Percentiles rank a stretch among this genome's conserved stretches.
Evolutionary conservation across 2,888 invertebrate genomes (phyloP).

Genomic region (Alcis repandata): DNA sequence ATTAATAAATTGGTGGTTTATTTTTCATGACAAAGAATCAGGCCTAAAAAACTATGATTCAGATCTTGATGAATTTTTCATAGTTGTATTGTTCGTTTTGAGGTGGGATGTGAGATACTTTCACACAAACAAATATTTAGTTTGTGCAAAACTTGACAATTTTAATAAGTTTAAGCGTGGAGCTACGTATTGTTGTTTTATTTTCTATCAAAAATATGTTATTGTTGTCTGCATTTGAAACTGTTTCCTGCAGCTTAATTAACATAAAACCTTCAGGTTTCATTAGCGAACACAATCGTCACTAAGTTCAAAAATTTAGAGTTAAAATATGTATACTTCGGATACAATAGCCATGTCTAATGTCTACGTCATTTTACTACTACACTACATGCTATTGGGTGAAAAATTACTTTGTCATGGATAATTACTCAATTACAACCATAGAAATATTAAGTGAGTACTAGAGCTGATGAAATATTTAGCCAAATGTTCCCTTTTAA

Average conservation of each 20-base stretch:
- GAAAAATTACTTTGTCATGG: slow-evolving; percentile 26
- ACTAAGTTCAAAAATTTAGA: not conserved
- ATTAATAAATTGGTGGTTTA: no score
- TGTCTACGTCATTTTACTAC: slow-evolving; percentile 12
- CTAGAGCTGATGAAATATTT: no score
- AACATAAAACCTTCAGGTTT: slow-evolving; percentile 7
- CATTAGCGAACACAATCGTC: not conserved
- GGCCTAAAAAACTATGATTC: no score
- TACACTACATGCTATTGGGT: slow-evolving; percentile 14
- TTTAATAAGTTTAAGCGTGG: no score
- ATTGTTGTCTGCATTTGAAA: not conserved
- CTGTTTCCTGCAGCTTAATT: not conserved
- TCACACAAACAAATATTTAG: no score
- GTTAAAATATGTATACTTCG: not conserved
- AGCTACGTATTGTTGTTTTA: no score
- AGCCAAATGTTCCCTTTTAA: slow-evolving; percentile 17
- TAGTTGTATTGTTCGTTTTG: no score
- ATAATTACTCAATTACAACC: slow-evolving; percentile 29
- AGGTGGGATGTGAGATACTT: no score
- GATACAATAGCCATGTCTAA: not conserved
- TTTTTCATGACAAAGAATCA: no score
- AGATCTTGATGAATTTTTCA: no score
- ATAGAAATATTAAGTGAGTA: no score
- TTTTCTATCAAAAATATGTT: not conserved
- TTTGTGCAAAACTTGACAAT: no score